phyloP scores from a whole-genome alignment of 1,140 invertebrate genomes.

The Pseudobourletiella spinata region DNA sequence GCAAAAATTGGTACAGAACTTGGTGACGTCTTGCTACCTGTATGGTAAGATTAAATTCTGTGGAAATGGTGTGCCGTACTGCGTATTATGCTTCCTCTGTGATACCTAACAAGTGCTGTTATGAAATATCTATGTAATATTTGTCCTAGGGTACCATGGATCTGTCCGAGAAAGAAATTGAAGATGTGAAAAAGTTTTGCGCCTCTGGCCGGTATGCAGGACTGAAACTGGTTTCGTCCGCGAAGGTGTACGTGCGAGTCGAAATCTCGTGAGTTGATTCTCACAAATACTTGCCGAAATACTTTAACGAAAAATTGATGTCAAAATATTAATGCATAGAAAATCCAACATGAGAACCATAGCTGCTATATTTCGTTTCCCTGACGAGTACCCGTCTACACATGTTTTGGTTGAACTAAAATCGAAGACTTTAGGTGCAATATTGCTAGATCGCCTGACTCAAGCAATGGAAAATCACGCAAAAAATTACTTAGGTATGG shows the following conservation, averaged over 20 bases:
- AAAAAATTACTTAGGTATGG: conserved; percentile 49
- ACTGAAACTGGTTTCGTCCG: conserved; percentile 57
- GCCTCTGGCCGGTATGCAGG: conserved; percentile 49
- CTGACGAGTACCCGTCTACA: conserved; percentile 49
- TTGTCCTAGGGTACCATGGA: too few relatives aligned
- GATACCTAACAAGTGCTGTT: too few relatives aligned
- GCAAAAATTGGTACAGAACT: too few relatives aligned
- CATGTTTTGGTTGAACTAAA: conserved; percentile 60
- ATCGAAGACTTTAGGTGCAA: conserved; percentile 57
- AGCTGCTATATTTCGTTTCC: conserved; percentile 57
- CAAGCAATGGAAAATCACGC: conserved; percentile 57
- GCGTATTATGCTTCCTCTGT: too few relatives aligned
- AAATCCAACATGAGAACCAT: conserved; percentile 53
- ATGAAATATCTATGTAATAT: too few relatives aligned
- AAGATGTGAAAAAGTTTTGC: conserved; percentile 54
- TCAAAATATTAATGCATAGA: too few relatives aligned
- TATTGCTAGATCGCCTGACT: conserved; percentile 53
- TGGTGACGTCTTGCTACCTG: too few relatives aligned
- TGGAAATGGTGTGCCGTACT: too few relatives aligned
- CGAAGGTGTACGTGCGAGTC: conserved; percentile 53
- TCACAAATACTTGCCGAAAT: not conserved
- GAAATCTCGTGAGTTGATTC: conserved; percentile 52
- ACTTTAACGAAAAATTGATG: conserved; percentile 11
- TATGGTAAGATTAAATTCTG: too few relatives aligned
- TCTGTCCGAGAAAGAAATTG: conserved; percentile 54